Base-by-base conservation (phyloP, 2,113 vertebrate species). In the Agapornis roseicollis region DNA sequence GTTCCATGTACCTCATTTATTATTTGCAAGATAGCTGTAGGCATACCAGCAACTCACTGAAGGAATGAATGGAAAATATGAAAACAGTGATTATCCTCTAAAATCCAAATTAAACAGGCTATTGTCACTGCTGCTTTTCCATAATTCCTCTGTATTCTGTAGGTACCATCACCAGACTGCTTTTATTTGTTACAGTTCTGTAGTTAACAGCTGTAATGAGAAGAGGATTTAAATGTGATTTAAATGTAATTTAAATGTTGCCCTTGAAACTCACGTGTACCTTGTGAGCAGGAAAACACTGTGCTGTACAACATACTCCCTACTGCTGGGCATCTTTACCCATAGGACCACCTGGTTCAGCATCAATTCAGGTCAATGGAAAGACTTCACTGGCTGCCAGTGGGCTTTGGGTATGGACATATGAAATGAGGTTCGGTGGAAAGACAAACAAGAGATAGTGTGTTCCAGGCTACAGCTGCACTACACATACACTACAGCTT, bases 31-130 rank as follows among this genome's bases (percentile, higher is more conserved):
- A 95, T 96, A 97, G 95, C 95, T 17, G 1, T 84, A 95, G 96
- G 97, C 95, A 94, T 93, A 86, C 44, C 80, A 82, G 86, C 56
- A 92, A n/a, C 65, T 93, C 65, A 63, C 63, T 52, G 77, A 92
- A 89, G 92, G 80, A 90, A 90, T 69, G 77, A 69, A 68, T 33
- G 72, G 53, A 76, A 95, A 85, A 89, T 94, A 94, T 39, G 91
- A 87, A 96, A 94, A 88, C 94, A 95, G 94, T 94, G 96, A 96
- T 98, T 97, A 94, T 95, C 89, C 85, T 96, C 95, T 91, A 91
- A 96, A 97, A 96, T 92, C 95, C 96, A 97, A 96, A 97, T 97
- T 96, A 96, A 98, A 95, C 94, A 94, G 84, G 69, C 88, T 90
- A 47, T 90, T 96, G 72, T 82, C 88, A 63, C 87, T 86, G 68